A percentile compares a stretch with the other conserved stretches of the same genome.
These are phyloP conservation scores for Brienomyrus brachyistius DNA, from an alignment of 2,113 vertebrate species.

Conservation along the genomic window DNA sequence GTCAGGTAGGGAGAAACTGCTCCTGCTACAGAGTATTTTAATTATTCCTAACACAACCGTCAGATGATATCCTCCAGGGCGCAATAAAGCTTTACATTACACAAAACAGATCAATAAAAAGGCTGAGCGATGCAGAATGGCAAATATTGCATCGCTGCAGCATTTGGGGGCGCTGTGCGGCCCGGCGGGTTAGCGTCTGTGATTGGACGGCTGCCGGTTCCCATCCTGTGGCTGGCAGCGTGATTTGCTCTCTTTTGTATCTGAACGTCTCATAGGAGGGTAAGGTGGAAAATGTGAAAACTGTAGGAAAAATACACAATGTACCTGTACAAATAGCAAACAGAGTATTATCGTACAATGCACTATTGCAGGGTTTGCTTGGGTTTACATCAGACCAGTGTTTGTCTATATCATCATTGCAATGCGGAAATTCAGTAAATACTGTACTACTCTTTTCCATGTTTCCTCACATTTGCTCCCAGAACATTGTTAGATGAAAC, in stretches of 20 bases:
- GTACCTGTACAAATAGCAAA: background rate
- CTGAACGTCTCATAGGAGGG: background rate
- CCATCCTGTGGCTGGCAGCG: background rate
- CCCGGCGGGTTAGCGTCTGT: background rate
- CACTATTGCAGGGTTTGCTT: background rate
- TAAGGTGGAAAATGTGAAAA: background rate
- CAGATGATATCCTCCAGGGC: slow-evolving; percentile 58
- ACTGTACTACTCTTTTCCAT: background rate
- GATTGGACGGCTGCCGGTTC: background rate
- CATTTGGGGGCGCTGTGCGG: background rate
- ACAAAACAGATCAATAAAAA: slow-evolving; percentile 56
- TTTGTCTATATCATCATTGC: background rate
- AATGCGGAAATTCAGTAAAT: background rate
- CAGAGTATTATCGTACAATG: background rate
- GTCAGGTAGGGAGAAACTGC: background rate
- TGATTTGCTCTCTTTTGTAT: background rate
- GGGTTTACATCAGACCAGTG: background rate
- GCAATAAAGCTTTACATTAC: slow-evolving; percentile 60
- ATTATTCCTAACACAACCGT: slow-evolving; percentile 61
- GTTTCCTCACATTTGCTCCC: background rate
- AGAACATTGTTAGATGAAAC: background rate
- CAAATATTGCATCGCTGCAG: slow-evolving; percentile 19
- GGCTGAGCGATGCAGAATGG: slow-evolving; percentile 38
- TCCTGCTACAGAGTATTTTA: slow-evolving; percentile 50
- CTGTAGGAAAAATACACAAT: background rate